A percentile compares a stretch with the other conserved stretches of the same genome.
These are phyloP conservation scores for Ciconia stormi DNA, from an alignment of 2,113 vertebrate species.

Conservation along the genomic window DNA sequence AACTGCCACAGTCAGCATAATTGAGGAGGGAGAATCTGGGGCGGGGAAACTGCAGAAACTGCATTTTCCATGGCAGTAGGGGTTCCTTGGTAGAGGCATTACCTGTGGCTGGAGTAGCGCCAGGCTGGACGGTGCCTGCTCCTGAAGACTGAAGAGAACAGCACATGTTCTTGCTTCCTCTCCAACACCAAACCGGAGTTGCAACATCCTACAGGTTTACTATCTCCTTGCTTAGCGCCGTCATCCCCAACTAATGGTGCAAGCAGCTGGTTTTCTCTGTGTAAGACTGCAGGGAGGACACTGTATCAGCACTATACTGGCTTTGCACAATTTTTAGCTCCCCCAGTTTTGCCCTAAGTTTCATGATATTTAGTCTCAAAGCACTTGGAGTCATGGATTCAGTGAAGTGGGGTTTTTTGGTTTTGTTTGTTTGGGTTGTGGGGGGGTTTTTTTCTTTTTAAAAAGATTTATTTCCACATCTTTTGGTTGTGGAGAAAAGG, in stretches of 20 bases:
- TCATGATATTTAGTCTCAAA: background rate
- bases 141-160: background rate
- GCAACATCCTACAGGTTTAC: background rate
- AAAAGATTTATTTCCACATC: background rate
- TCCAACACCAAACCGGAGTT: background rate
- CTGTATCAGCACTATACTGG: rapidly evolving
- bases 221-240: rapidly evolving
- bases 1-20: rapidly evolving
- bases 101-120: background rate
- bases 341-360: background rate
- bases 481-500: background rate
- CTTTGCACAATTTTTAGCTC: background rate
- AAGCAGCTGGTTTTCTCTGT: background rate
- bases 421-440: too few relatives aligned
- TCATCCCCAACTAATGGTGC: rapidly evolving
- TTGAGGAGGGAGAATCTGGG: background rate
- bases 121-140: background rate
- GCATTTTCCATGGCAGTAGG: rapidly evolving
- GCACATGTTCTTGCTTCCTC: background rate
- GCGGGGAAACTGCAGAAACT: background rate
- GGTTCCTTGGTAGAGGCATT: background rate
- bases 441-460: background rate
- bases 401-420: background rate
- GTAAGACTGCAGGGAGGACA: background rate
- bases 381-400: background rate